Evolutionary conservation across 2,888 invertebrate genomes (phyloP).

Genomic region (Ectobius pallidus): DNA sequence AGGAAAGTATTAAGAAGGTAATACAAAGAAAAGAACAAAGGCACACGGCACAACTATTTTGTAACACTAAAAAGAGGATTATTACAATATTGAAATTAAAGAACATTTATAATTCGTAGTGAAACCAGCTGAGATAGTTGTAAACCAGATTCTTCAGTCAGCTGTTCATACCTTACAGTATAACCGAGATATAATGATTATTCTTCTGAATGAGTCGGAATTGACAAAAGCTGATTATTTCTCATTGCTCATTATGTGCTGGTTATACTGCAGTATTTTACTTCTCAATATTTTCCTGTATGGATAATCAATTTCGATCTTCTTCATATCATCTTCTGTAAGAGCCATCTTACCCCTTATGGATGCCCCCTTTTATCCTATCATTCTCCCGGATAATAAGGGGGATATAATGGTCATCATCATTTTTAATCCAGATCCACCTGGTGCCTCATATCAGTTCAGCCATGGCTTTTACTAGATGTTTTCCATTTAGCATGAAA

Average conservation of each 20-base stretch:
- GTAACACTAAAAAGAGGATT: too few species aligned
- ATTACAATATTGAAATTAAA: too few species aligned
- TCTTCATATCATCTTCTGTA: not conserved
- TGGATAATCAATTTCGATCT: not conserved
- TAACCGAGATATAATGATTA: too few species aligned
- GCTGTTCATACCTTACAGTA: too few species aligned
- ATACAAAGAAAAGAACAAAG: not conserved
- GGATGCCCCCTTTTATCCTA: not conserved
- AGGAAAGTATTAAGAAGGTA: not conserved
- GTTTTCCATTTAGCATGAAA: constrained; percentile 89
- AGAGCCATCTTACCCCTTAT: not conserved
- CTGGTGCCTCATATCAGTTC: constrained; percentile 51
- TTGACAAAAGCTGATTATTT: too few species aligned
- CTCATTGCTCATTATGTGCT: not conserved
- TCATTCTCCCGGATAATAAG: not conserved
- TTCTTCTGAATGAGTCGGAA: too few species aligned
- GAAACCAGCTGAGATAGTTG: too few species aligned
- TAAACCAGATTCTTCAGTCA: too few species aligned
- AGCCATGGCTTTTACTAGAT: constrained; percentile 68
- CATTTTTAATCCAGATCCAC: constrained; percentile 8
- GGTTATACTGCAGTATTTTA: constrained; percentile 18
- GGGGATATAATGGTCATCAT: not conserved
- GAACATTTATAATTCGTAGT: too few species aligned
- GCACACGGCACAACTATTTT: not conserved
- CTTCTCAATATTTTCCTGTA: not conserved